phyloP scores from a whole-genome alignment of 2,797 vertebrate genomes.

The Pangasius macronema region DNA sequence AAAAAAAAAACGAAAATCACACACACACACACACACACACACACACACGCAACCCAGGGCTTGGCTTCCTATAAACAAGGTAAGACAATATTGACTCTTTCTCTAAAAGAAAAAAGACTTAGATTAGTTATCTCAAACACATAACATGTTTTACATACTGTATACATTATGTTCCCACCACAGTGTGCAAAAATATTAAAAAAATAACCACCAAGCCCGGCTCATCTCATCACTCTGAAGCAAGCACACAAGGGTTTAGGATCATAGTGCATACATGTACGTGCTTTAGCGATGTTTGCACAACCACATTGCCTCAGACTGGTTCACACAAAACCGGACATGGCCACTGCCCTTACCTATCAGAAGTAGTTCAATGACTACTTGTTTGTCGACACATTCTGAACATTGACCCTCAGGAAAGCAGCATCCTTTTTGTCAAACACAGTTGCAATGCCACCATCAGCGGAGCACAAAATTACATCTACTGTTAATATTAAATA shows the following conservation, averaged over 20 bases:
- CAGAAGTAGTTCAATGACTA: constrained; percentile 28
- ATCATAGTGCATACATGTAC: constrained; percentile 5
- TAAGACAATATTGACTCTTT: not conserved
- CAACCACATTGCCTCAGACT: constrained; percentile 16
- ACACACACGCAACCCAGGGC: not conserved
- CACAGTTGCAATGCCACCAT: not conserved
- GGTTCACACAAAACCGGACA: constrained; percentile 31
- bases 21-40: not conserved
- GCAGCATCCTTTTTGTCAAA: constrained; percentile 23
- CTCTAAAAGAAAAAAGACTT: not conserved
- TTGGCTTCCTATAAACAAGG: not conserved
- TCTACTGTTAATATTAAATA: not conserved
- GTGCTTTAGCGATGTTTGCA: constrained; percentile 19
- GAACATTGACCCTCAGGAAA: constrained; percentile 25
- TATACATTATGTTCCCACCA: not conserved
- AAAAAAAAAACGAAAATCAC: not conserved
- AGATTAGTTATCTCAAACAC: not conserved
- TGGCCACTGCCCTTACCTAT: not conserved
- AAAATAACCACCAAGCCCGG: constrained; percentile 5
- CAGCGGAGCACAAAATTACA: not conserved
- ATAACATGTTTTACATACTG: not conserved
- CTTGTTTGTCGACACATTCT: constrained; percentile 21
- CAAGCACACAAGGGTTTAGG: constrained; percentile 9
- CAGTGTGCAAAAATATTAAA: constrained; percentile 6
- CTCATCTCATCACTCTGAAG: constrained; percentile 6